phyloP scores from a whole-genome alignment of 2,113 vertebrate genomes.

The Prunella himalayana region DNA sequence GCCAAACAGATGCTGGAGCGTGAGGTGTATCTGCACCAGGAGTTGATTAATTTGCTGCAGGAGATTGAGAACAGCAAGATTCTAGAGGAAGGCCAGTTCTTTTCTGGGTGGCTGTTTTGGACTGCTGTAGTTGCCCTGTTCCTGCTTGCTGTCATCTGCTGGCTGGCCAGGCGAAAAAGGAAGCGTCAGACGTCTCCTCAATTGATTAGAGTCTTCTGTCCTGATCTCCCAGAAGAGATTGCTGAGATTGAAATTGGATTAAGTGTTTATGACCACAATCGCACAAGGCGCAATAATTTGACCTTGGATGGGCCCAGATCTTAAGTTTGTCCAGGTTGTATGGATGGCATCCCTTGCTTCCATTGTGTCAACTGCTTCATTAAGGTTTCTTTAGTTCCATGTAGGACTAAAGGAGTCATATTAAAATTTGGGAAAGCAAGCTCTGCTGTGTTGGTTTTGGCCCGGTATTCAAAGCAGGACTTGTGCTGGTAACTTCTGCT shows the following conservation, averaged over 20 bases:
- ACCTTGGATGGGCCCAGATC: neutral
- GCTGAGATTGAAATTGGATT: neutral
- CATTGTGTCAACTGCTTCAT: neutral
- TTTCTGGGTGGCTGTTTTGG: neutral
- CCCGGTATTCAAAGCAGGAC: neutral
- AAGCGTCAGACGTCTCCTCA: neutral
- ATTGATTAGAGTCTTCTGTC: neutral
- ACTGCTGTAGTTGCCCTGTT: neutral
- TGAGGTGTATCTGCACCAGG: neutral
- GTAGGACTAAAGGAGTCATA: neutral
- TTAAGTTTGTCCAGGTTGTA: neutral
- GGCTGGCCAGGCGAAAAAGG: neutral
- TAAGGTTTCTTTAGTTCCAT: neutral
- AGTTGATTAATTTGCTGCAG: neutral
- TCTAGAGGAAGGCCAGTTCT: neutral
- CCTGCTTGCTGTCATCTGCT: neutral
- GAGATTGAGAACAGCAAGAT: neutral
- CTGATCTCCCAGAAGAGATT: neutral
- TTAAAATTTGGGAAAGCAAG: neutral
- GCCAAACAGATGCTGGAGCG: neutral
- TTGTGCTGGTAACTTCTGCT: neutral
- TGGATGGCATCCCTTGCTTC: neutral
- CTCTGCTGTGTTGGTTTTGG: conserved; percentile 15
- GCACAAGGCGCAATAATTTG: neutral
- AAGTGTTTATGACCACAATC: neutral